Conservation (phyloP, 2,888 invertebrate species). For the Drosophila paramelanica region DNA sequence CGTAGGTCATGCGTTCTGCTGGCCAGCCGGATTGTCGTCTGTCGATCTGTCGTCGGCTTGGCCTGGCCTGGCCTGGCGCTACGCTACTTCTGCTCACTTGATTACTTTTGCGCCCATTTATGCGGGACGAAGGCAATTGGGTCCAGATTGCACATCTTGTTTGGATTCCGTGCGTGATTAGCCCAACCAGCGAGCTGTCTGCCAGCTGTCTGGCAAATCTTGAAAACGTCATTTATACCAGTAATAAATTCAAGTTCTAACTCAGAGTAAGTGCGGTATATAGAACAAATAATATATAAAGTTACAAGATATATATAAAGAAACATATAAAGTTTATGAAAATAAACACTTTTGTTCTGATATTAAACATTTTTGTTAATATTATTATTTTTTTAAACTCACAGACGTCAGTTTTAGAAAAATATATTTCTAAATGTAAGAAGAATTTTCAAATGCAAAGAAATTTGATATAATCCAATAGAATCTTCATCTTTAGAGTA, state of each 20-base stretch:
- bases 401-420: too few species aligned
- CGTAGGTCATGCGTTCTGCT: slow-evolving; percentile 72
- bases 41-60: slow-evolving; percentile 18
- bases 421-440: too few species aligned
- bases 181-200: not conserved
- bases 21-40: slow-evolving; percentile 37
- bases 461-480: too few species aligned
- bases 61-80: slow-evolving; percentile 66
- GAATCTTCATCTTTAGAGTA: too few species aligned
- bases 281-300: not conserved
- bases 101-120: slow-evolving; percentile 46
- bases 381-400: too few species aligned
- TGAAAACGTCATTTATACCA: slow-evolving; percentile 14
- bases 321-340: too few species aligned
- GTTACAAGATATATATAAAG: too few species aligned
- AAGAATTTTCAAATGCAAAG: too few species aligned
- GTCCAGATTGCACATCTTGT: slow-evolving; percentile 41
- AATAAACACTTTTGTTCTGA: too few species aligned
- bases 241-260: not conserved
- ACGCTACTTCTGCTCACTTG: slow-evolving; percentile 50
- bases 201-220: slow-evolving; percentile 23
- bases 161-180: not conserved
- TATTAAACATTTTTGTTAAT: too few species aligned
- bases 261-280: not conserved
- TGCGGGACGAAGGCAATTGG: slow-evolving; percentile 64